A percentile compares a stretch with the other conserved stretches of the same genome.
Evolutionary conservation across 2,113 vertebrate genomes (phyloP).

Genomic region (Callipepla californica): DNA sequence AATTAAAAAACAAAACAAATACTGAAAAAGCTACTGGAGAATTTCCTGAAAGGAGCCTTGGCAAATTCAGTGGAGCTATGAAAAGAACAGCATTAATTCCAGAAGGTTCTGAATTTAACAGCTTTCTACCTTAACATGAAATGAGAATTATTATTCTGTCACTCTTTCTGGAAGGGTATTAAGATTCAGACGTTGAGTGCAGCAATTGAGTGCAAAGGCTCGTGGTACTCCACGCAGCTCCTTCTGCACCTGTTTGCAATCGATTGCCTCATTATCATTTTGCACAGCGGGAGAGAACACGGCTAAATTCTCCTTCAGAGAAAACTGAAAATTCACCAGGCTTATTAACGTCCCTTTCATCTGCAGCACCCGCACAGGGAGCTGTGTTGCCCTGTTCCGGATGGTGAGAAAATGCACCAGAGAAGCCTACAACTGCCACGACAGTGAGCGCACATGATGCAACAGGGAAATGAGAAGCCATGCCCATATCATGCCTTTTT

Average conservation of each 20-base stretch:
- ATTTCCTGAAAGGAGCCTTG: neutral
- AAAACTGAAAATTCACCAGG: neutral
- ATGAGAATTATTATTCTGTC: constrained; percentile 42
- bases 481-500: rapidly evolving
- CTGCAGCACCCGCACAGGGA: neutral
- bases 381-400: neutral
- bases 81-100: neutral
- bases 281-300: neutral
- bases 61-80: neutral
- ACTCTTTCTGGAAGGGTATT: neutral
- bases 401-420: neutral
- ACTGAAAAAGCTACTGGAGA: neutral
- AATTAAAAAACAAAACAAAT: neutral
- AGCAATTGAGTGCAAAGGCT: neutral
- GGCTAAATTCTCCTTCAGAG: neutral
- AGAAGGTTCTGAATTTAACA: constrained; percentile 25
- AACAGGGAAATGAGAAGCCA: neutral
- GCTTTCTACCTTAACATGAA: neutral
- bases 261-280: constrained; percentile 64
- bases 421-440: neutral
- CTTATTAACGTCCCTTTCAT: constrained; percentile 8
- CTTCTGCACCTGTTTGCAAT: constrained; percentile 22
- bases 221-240: neutral
- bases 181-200: neutral
- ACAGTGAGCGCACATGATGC: rapidly evolving